Conservation (phyloP, 1,140 invertebrate species). For the Maniola jurtina region DNA sequence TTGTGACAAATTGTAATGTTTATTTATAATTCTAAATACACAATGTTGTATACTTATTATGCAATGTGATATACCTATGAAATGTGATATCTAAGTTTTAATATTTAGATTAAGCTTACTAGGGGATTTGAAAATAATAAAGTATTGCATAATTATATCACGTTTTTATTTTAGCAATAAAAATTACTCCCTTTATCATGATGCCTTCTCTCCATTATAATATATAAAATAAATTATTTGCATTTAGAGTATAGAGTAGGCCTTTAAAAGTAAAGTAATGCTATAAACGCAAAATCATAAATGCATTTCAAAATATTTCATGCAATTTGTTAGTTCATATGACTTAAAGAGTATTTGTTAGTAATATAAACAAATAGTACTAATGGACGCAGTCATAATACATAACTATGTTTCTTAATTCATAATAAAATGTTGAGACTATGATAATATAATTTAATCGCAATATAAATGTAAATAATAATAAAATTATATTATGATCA, state of each 20-base stretch:
- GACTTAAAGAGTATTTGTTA: constrained; percentile 23
- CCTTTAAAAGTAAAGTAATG: constrained; percentile 46
- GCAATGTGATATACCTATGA: background rate
- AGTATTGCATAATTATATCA: constrained; percentile 36
- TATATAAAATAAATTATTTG: constrained; percentile 70
- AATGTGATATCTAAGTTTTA: background rate
- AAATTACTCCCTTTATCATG: constrained; percentile 59
- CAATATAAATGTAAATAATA: constrained; percentile 70
- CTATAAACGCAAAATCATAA: constrained; percentile 29
- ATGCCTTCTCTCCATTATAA: constrained; percentile 47
- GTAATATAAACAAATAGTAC: constrained; percentile 43
- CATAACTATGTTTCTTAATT: constrained; percentile 40
- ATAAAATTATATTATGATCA: constrained; percentile 37
- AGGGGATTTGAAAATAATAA: constrained; percentile 41
- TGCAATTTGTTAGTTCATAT: constrained; percentile 26
- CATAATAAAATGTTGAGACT: constrained; percentile 54
- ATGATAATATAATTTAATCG: constrained; percentile 71
- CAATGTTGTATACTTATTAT: too few species aligned
- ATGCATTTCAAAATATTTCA: constrained; percentile 23
- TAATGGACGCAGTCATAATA: constrained; percentile 69
- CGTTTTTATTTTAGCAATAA: constrained; percentile 68
- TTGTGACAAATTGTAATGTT: too few species aligned
- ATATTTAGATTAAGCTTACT: background rate
- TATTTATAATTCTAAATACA: too few species aligned
- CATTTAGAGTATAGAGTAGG: constrained; percentile 59